Conservation (phyloP, 2,797 vertebrate genomes). For the Phalloptychus januarius region DNA sequence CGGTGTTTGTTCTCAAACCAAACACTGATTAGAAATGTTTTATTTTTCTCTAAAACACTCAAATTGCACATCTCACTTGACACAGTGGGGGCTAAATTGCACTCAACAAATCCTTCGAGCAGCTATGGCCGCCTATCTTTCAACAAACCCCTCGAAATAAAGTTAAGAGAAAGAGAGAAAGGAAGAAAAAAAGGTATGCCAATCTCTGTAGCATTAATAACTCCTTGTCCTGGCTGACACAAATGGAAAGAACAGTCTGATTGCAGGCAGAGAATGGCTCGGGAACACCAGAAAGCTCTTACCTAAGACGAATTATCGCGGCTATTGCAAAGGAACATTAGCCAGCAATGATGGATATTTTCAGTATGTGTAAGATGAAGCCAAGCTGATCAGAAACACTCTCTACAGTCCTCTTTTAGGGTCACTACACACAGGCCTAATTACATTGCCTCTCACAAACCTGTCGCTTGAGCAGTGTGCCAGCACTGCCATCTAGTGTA, state of each 20-base stretch:
- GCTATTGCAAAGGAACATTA: constrained; percentile 58
- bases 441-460: constrained; percentile 35
- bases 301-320: constrained; percentile 58
- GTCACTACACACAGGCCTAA: constrained; percentile 56
- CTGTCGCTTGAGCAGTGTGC: constrained; percentile 32
- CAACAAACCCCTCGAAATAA: constrained; percentile 43
- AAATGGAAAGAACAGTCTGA: constrained; percentile 59
- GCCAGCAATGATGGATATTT: constrained; percentile 64
- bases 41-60: constrained; percentile 51
- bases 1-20: constrained; percentile 26
- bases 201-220: constrained; percentile 61
- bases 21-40: constrained; percentile 29
- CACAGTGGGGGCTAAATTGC: not conserved
- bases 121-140: constrained; percentile 24
- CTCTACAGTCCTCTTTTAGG: constrained; percentile 63
- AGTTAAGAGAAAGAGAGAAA: constrained; percentile 7
- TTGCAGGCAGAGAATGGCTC: constrained; percentile 44
- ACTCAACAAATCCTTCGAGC: constrained; percentile 39
- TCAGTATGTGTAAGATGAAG: constrained; percentile 55
- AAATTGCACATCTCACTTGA: constrained; percentile 23
- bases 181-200: constrained; percentile 25
- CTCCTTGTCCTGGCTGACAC: constrained; percentile 38
- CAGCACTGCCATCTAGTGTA: constrained; percentile 76
- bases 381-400: constrained; percentile 66
- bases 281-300: constrained; percentile 65